Evolutionary conservation across 2,888 invertebrate genomes (phyloP), one percentile per base, ranked within the genome.

Genomic region (Cynaeus angustus): DNA sequence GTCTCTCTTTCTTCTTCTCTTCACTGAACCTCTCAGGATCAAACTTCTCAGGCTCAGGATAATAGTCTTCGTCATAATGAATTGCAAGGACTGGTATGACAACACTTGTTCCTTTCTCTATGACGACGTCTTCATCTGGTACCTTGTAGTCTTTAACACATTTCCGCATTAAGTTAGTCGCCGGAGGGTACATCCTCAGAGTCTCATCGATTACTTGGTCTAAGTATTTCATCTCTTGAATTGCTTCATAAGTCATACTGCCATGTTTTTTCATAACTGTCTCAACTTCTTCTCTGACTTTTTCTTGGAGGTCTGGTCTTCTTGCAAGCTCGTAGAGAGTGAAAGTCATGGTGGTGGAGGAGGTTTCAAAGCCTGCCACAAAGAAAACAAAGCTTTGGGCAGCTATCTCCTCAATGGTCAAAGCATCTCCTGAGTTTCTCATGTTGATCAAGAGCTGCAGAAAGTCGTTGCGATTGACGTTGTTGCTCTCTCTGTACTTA

Each of bases 361-460:
- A 73, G 0, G 73, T 71, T 53, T 71, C 71, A 14, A 71, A 69
- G 0, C 73, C 71, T 50, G 89, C 90, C 53, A 89, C 80, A 1
- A 90, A 86, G 80, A 90, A 90, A 1, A 90, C 80, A 37, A 90
- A 82, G 5, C 87, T 86, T 79, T 91, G 90, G 0, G 89, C 89
- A 0, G 78, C 78, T 3, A 83, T 73, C 71, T 83, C 79, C 7
- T 79, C 71, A 6, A 80, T 52, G n/a, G 73, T 80, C 7, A 80
- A 66, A 5, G 71, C 26, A 70, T 72, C 65, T 72, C 75, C 72
- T 21, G 21, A 21, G 9, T 72, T 75, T 67, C 70, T 75, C 56
- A 74, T 67, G 3, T 83, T 80, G n/a, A 83, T 71, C 73, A 83
- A 75, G 6, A 84, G 65, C 52, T 85, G 84, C 3, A 86, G 70